Evolutionary conservation across 2,888 invertebrate species (phyloP).

Genomic region (Sericinus montela): DNA sequence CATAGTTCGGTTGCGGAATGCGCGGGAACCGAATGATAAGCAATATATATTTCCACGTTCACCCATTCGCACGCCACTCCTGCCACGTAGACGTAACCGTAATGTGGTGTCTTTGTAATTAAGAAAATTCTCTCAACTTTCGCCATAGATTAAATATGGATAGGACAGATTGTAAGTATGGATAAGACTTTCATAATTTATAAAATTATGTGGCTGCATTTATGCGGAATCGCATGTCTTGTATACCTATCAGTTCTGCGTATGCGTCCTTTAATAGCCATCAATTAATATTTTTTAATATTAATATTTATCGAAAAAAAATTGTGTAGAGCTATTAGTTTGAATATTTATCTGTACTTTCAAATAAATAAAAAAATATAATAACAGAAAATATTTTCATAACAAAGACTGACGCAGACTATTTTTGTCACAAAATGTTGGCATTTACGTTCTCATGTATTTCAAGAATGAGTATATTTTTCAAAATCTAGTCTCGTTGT

Average conservation of each 20-base stretch:
- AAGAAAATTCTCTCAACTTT: not conserved
- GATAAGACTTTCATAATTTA: no score
- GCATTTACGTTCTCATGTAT: constrained; percentile 11
- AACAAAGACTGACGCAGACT: constrained; percentile 6
- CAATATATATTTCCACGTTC: constrained; percentile 8
- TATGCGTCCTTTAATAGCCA: constrained; percentile 4
- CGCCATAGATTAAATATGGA: not conserved
- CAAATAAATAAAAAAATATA: no score
- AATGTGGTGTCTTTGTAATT: constrained; percentile 12
- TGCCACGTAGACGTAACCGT: constrained; percentile 11
- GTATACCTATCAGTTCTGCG: no score
- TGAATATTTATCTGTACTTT: no score
- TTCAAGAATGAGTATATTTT: not conserved
- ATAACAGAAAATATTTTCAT: not conserved
- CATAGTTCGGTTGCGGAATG: constrained; percentile 12
- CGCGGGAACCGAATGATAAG: constrained; percentile 4
- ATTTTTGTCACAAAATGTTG: constrained; percentile 9
- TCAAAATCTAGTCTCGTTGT: constrained; percentile 28
- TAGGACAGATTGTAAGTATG: no score
- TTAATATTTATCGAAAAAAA: not conserved
- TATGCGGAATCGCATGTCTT: no score
- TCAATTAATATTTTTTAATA: constrained; percentile 2
- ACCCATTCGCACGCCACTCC: constrained; percentile 8
- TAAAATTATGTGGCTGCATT: no score
- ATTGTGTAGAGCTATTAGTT: no score